These are phyloP conservation scores for Menidia menidia DNA, from an alignment of 2,797 vertebrate species.

Conservation along the genomic window DNA sequence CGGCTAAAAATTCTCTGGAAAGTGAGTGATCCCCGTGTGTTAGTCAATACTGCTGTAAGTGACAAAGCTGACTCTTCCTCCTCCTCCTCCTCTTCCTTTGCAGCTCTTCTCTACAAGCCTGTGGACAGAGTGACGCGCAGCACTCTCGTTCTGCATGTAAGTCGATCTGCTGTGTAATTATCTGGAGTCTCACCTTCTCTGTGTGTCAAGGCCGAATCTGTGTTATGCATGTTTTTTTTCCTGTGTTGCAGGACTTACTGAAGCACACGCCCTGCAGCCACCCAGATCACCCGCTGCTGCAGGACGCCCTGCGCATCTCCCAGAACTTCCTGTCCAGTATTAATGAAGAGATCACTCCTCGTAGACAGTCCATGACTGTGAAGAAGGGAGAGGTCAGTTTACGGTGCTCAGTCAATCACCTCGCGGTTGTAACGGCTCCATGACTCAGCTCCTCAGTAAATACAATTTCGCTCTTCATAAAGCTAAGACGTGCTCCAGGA, in stretches of 20 bases:
- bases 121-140: constrained; percentile 97
- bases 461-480: neutral
- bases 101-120: constrained; percentile 97
- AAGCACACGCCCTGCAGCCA: constrained; percentile 95
- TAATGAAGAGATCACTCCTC: constrained; percentile 98
- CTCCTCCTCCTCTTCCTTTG: constrained; percentile 14
- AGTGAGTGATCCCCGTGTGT: constrained; percentile 83
- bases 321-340: constrained; percentile 99
- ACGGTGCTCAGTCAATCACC: neutral
- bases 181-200: neutral
- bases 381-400: constrained; percentile 96
- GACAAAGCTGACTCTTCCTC: constrained; percentile 44
- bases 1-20: constrained; percentile 93
- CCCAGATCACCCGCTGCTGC: constrained; percentile 90
- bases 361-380: constrained; percentile 97
- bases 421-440: neutral
- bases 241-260: constrained; percentile 87
- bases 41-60: constrained; percentile 47
- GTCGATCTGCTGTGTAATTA: constrained; percentile 57
- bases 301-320: constrained; percentile 96
- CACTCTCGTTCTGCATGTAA: constrained; percentile 96
- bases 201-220: neutral
- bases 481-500: neutral
- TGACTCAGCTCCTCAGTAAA: neutral
- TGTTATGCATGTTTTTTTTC: constrained; percentile 1